phyloP scores from a whole-genome alignment of 2,888 invertebrate species.

The Drosophila neonasuta region DNA sequence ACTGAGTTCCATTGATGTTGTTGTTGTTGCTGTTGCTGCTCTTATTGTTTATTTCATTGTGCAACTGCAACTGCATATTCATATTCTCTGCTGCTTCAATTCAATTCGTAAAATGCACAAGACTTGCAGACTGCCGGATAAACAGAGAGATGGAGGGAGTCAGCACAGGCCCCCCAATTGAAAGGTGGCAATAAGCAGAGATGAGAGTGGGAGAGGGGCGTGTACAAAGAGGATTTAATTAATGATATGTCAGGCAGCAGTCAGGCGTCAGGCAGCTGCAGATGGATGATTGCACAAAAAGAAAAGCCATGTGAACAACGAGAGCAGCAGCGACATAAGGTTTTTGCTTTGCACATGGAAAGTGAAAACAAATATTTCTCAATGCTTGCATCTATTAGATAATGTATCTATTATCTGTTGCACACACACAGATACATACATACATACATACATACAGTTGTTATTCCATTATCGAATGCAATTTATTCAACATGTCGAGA shows the following conservation, averaged over 20 bases:
- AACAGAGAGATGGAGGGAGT: conserved; percentile 6
- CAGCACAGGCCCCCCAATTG: conserved; percentile 5
- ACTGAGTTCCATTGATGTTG: conserved; percentile 31
- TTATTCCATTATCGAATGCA: background rate
- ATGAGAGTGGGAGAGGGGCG: conserved; percentile 10
- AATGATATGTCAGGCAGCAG: conserved; percentile 38
- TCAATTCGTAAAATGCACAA: conserved; percentile 55
- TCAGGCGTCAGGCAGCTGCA: conserved; percentile 25
- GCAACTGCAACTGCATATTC: conserved; percentile 23
- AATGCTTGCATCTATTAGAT: conserved; percentile 3
- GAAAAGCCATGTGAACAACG: background rate
- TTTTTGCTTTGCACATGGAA: background rate
- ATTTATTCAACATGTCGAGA: background rate
- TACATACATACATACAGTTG: background rate
- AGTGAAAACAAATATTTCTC: background rate
- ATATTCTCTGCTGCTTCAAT: conserved; percentile 46
- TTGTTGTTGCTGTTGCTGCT: conserved; percentile 16
- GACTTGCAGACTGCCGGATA: conserved; percentile 26
- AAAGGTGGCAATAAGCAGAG: conserved; percentile 34
- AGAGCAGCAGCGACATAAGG: conserved; percentile 6
- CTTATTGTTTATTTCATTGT: conserved; percentile 36
- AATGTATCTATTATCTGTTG: conserved; percentile 7
- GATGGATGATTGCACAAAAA: conserved; percentile 12
- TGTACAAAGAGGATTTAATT: conserved; percentile 44
- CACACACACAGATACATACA: background rate